Evolutionary conservation across 2,888 invertebrate species (phyloP).

Genomic region (Lydus trimaculatus): DNA sequence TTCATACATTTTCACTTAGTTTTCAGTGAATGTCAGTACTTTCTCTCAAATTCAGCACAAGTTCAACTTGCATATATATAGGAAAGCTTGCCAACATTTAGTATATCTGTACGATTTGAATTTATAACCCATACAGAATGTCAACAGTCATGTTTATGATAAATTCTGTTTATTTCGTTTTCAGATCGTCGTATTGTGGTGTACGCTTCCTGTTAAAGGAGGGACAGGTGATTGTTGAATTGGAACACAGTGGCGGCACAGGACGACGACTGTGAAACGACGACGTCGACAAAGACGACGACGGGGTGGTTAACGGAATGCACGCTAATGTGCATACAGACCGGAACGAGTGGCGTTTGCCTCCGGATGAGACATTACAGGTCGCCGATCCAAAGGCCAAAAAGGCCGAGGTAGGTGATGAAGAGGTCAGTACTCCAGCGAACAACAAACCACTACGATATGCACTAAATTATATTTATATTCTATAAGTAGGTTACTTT

Average conservation of each 20-base stretch:
- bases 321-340: constrained; percentile 90
- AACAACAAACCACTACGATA: constrained; percentile 18
- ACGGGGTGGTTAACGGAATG: constrained; percentile 76
- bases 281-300: constrained; percentile 58
- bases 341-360: constrained; percentile 90
- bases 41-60: too few species aligned
- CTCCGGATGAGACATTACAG: constrained; percentile 91
- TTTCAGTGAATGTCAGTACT: too few species aligned
- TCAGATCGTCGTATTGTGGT: constrained; percentile 31
- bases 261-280: constrained; percentile 58
- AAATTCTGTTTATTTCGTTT: constrained; percentile 10
- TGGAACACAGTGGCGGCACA: constrained; percentile 53
- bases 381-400: constrained; percentile 89
- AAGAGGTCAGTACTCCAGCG: constrained; percentile 65
- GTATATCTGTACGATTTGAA: too few species aligned
- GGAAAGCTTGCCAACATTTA: too few species aligned
- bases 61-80: too few species aligned
- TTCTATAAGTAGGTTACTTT: too few species aligned
- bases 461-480: background rate
- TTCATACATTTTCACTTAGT: background rate
- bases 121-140: too few species aligned
- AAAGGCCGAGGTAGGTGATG: constrained; percentile 69
- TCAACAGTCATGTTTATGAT: too few species aligned
- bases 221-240: constrained; percentile 35
- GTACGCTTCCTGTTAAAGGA: constrained; percentile 24